Conservation (phyloP, 2,888 invertebrate species). For the Parnassius mnemosyne region DNA sequence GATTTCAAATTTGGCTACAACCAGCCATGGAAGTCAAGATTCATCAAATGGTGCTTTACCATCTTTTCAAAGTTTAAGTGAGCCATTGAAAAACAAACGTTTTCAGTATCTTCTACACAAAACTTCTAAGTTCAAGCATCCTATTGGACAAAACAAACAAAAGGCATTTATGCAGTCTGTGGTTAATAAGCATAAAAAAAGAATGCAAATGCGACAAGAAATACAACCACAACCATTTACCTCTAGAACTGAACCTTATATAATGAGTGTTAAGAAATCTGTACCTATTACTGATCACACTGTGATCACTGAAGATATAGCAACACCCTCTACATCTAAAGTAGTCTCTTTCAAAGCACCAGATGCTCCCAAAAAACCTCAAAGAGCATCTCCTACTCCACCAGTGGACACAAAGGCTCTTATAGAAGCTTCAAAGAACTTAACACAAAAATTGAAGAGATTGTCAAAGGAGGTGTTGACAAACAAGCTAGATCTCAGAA, state of each 20-base stretch:
- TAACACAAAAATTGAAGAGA: conserved; percentile 94
- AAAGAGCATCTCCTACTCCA: conserved; percentile 57
- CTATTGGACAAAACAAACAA: conserved; percentile 73
- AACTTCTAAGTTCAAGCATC: conserved; percentile 76
- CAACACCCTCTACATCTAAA: conserved; percentile 66
- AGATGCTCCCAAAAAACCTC: conserved; percentile 63
- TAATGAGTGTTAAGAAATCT: conserved; percentile 62
- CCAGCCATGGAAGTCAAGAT: conserved; percentile 68
- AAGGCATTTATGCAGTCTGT: conserved; percentile 77
- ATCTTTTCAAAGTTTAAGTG: conserved; percentile 72
- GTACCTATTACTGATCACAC: conserved; percentile 50
- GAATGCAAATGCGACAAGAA: conserved; percentile 64
- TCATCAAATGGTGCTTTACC: conserved; percentile 61
- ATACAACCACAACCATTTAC: conserved; percentile 64
- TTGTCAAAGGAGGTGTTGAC: conserved; percentile 94
- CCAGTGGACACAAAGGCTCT: conserved; percentile 86
- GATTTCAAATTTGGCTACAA: conserved; percentile 74
- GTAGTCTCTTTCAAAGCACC: conserved; percentile 59
- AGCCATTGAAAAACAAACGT: conserved; percentile 73
- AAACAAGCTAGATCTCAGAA: conserved; percentile 78
- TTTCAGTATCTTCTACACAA: conserved; percentile 76
- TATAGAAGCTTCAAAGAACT: conserved; percentile 93
- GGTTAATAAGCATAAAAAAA: conserved; percentile 75
- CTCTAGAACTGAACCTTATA: conserved; percentile 65
- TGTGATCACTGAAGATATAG: conserved; percentile 55